Base-by-base conservation (phyloP, 2,797 vertebrate genomes). In the Microctenopoma stevenorrisi region DNA sequence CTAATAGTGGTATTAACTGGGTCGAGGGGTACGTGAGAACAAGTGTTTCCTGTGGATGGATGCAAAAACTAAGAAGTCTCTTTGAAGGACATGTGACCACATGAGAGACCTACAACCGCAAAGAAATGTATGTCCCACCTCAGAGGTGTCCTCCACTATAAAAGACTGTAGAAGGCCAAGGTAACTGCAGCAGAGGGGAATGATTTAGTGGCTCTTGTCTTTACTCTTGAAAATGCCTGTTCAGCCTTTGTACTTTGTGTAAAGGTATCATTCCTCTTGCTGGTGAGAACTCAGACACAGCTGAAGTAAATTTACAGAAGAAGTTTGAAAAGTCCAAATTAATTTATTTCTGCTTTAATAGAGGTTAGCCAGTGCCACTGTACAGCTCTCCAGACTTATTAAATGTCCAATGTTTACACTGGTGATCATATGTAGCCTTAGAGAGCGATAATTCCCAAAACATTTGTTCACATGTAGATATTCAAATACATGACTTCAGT, bases 101-200 rank as follows among this genome's bases (percentile, higher is more conserved):
- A 44, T 6, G 18, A n/a, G 18, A 9, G 37, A 26, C 26, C 42
- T 33, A 10, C 15, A 54, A 70, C 52, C 37, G 35, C 48, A 59
- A 35, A 30, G 22, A n/a, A 68, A 68, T 81, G 16, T 44, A 55
- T 51, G 33, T 54, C 14, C 40, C 6, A 35, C 25, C 33, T 46
- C 22, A 57, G 33, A 43, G 4, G 11, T 4, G 28, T 71, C 49
- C 51, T 79, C 44, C 47, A n/a, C 26, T 42, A n/a, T 47, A 59
- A 73, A 61, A 26, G 40, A 52, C 9, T 28, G 1, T 33, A 22
- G 2, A 52, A 15, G 40, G 15, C 58, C 64, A 59, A 30, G 52
- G 64, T 43, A 47, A 35, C 25, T 22, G 48, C 18, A 33, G 18
- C 14, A 57, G 16, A 2, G 50, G n/a, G 25, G 15, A 43, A 51